Conservation (phyloP, 2,888 invertebrate genomes). For the Scrobipalpa costella region DNA sequence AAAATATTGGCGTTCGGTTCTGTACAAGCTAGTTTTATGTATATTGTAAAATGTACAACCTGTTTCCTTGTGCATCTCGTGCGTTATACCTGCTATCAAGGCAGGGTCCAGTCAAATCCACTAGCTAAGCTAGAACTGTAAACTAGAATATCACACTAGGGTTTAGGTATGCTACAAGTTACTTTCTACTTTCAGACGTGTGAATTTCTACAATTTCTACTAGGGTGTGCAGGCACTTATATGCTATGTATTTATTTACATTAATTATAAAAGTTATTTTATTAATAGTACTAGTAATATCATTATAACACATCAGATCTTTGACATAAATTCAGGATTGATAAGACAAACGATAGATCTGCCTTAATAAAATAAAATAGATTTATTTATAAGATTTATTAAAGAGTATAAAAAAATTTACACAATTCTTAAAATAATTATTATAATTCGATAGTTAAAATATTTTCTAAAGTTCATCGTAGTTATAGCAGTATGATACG, state of each 20-base stretch:
- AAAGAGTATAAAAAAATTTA: constrained; percentile 73
- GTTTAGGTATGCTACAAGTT: constrained; percentile 20
- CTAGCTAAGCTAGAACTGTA: constrained; percentile 37
- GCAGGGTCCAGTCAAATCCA: constrained; percentile 12
- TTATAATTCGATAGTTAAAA: constrained; percentile 52
- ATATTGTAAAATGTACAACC: constrained; percentile 54
- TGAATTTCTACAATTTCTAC: neutral
- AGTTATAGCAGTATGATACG: constrained; percentile 35
- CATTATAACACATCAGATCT: neutral
- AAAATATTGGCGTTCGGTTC: neutral
- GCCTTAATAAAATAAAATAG: constrained; percentile 47
- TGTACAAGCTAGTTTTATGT: constrained; percentile 34
- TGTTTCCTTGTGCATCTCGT: constrained; percentile 44
- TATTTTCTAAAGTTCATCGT: constrained; percentile 40
- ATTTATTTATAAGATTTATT: constrained; percentile 70
- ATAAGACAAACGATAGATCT: neutral
- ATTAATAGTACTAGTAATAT: neutral
- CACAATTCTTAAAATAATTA: constrained; percentile 62
- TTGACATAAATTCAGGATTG: neutral
- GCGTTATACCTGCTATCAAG: constrained; percentile 37
- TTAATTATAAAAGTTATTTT: neutral
- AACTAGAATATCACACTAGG: constrained; percentile 31
- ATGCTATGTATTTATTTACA: neutral
- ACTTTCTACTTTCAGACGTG: constrained; percentile 2
- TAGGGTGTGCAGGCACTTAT: constrained; percentile 2